phyloP scores from a whole-genome alignment of 2,888 invertebrate genomes.

The Folsomia candida region DNA sequence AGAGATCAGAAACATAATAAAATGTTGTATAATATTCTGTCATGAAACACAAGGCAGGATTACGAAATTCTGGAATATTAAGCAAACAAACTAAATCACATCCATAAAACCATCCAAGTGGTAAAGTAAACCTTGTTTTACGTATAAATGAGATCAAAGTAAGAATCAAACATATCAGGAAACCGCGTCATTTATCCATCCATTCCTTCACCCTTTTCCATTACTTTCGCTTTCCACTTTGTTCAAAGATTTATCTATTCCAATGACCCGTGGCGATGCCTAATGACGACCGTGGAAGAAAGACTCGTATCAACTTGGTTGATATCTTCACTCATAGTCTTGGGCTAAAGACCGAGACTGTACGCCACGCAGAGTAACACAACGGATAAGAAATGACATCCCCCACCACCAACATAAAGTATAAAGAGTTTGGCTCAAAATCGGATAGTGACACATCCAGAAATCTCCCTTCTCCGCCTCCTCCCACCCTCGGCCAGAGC shows the following conservation, averaged over 20 bases:
- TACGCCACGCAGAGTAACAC: background rate
- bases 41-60: too few relatives aligned
- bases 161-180: too few relatives aligned
- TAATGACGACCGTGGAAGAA: background rate
- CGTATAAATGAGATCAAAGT: too few relatives aligned
- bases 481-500: background rate
- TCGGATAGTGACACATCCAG: constrained; percentile 13
- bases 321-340: background rate
- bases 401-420: background rate
- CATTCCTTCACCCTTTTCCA: background rate
- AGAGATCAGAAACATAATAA: too few relatives aligned
- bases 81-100: too few relatives aligned
- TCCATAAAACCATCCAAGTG: too few relatives aligned
- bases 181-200: background rate
- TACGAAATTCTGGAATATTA: too few relatives aligned
- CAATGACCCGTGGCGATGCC: background rate
- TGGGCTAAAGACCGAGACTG: background rate
- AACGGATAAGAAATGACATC: too few relatives aligned
- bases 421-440: background rate
- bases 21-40: too few relatives aligned
- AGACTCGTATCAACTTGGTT: background rate
- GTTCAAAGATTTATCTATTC: background rate
- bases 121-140: too few relatives aligned
- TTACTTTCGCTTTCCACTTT: background rate
- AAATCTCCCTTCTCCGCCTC: background rate